Evolutionary conservation across 2,888 invertebrate genomes (phyloP), one percentile per base, ranked within the genome.

Genomic region (Drosophila quasianomalipes): DNA sequence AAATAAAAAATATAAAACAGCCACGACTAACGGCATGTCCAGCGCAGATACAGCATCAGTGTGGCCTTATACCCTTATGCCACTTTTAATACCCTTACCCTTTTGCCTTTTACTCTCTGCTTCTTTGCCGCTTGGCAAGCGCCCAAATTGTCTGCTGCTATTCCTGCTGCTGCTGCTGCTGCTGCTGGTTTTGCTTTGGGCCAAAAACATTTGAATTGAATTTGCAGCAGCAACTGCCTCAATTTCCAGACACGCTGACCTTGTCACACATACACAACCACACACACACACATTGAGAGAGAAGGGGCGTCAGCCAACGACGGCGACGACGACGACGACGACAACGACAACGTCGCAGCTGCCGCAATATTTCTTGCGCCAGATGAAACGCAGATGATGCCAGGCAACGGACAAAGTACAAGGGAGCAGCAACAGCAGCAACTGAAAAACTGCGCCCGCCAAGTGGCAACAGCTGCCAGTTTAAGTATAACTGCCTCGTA

Each of bases 341-440:
- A 51, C 49, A 9, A 26, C 55, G 55, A 55, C 57, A 57, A 69
- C 81, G 91, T 82, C 83, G 73, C 85, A 85, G 91, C 92, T 92
- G 89, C 87, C 84, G 90, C 90, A 89, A 91, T 92, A 92, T 91
- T 90, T 91, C 92, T 92, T 91, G 83, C 85, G 90, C 92, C 92
- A 92, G 92, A 93, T 92, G 92, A 92, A 92, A 92, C 89, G 82
- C 92, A 92, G 92, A 92, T 92, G 92, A 91, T 92, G 92, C 92
- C 87, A 72, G 83, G 51, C 67, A 60, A 31, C n/a, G 78, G 44
- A 63, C 55, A 61, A 44, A 39, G 54, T 35, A 26, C 44, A 62
- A 65, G 76, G 33, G 47, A 76, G 41, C 58, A 62, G 22, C 49
- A 76, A 30, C 66, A 70, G 60, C 67, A 60, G 64, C 62, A 67